Evolutionary conservation across 2,888 invertebrate species (phyloP), one percentile per base, ranked within the genome.

Genomic region (Ganaspis brasiliensis): DNA sequence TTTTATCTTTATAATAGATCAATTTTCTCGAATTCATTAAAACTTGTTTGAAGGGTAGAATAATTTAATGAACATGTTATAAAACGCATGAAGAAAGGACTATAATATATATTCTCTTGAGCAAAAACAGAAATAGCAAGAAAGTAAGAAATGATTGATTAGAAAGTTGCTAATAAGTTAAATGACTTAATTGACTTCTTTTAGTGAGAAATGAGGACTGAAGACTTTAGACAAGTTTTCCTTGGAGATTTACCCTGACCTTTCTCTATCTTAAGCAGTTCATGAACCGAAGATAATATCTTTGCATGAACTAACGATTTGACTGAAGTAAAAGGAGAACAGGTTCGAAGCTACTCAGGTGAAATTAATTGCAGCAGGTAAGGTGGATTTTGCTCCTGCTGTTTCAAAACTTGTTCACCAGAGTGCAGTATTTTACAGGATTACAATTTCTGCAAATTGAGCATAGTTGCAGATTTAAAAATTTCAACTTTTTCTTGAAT

Each of bases 371-470:
- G 21, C 37, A 35, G 61, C 61, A 61, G 61, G 37, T 61, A 61
- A 61, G 12, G 37, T 61, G 61, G 61, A 12, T 61, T 10, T 2
- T 31, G 31, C 6, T 37, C 52, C 52, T 9, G 35, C 3, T 61
- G 37, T 37, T 61, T 61, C 35, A 35, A 16, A 12, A n/a, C 19
- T 37, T 61, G n/a, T 16, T 37, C 61, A 37, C 61, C 37, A 61
- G 61, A 37, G 37, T 37, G 61, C 61, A 21, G 61, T 21, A 61
- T 61, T 61, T 37, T 61, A 6, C 61, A 61, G 61, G 35, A 61
- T 37, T 19, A 9, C n/a, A n/a, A 16, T 8, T 19, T 52, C 16
- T 52, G 16, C 19, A n/a, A 16, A 1, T 45, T 45, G 45, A 45
- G 14, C 12, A 14, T 45, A n/a, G n/a, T 19, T 19, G 8, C 19